phyloP scores from a whole-genome alignment of 2,113 vertebrate species.

The Chaenocephalus aceratus region DNA sequence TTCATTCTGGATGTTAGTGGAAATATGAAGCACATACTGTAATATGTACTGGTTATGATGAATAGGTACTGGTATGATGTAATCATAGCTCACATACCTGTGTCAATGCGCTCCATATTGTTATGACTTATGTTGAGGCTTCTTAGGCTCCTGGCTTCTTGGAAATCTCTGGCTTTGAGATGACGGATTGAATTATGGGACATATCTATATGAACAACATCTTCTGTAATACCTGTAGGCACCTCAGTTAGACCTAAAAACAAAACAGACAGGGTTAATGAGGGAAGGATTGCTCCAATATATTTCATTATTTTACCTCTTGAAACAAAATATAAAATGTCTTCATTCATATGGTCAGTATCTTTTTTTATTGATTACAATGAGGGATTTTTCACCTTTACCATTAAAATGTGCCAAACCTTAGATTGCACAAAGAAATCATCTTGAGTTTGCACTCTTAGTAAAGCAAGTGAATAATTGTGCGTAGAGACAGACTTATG shows the following conservation, averaged over 20 bases:
- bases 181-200: constrained; percentile 92
- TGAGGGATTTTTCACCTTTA: neutral
- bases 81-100: constrained; percentile 79
- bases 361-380: neutral
- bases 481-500: neutral
- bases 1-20: constrained; percentile 3
- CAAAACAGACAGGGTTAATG: neutral
- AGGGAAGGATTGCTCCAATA: neutral
- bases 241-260: constrained; percentile 91
- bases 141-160: constrained; percentile 88
- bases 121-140: constrained; percentile 92
- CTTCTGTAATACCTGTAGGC: constrained; percentile 90
- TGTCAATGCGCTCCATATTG: constrained; percentile 89
- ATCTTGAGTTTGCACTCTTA: neutral
- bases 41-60: neutral
- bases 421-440: constrained; percentile 1
- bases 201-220: constrained; percentile 91
- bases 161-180: constrained; percentile 90
- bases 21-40: neutral
- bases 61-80: neutral
- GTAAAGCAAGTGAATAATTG: too few relatives aligned
- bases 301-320: constrained; percentile 14
- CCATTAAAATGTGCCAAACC: constrained; percentile 2
- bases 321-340: neutral
- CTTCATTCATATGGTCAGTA: neutral